Evolutionary conservation across 2,888 invertebrate genomes (phyloP), one percentile per base, ranked within the genome.

Genomic region (Polyommatus icarus): DNA sequence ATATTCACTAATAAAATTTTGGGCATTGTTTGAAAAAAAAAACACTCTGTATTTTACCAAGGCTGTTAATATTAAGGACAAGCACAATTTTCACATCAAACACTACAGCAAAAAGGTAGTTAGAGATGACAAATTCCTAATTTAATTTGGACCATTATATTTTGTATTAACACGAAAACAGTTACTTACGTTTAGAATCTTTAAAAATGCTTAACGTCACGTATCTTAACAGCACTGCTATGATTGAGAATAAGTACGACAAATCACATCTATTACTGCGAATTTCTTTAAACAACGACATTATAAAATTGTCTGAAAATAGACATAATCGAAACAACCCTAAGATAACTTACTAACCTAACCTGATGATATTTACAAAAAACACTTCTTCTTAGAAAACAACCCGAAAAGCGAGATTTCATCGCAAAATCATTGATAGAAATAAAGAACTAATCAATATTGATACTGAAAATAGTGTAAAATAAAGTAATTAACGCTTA

Each of bases 161-260:
- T 40, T 40, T 40, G 36, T 8, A 40, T 40, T 40, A 8, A 40
- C 6, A 8, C 36, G 8, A 40, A 7, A 5, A 59, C 8, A 59
- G 8, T n/a, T 54, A 54, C 75, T 75, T 75, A 75, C 75, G 75
- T 75, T 73, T 73, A 0, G 40, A 40, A 15, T 54, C 75, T 46
- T 75, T 20, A 20, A 10, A 75, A 50, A 75, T 75, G 15, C 18
- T 54, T 20, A 75, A 18, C 12, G 75, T 75, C 6, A 75, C 75
- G 24, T 50, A 75, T 50, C 50, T 20, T 7, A 75, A 50, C 24
- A 75, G 24, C 2, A 50, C 15, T 15, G 75, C 40, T 24, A 75
- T 29, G 24, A 32, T 75, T 5, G 75, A 75, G 18, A 75, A 50
- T 15, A 75, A 20, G 18, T 24, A 29, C 24, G 29, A 6, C 54